Evolutionary conservation across 2,113 vertebrate species (phyloP).

Genomic region (Chrysochloris asiatica): DNA sequence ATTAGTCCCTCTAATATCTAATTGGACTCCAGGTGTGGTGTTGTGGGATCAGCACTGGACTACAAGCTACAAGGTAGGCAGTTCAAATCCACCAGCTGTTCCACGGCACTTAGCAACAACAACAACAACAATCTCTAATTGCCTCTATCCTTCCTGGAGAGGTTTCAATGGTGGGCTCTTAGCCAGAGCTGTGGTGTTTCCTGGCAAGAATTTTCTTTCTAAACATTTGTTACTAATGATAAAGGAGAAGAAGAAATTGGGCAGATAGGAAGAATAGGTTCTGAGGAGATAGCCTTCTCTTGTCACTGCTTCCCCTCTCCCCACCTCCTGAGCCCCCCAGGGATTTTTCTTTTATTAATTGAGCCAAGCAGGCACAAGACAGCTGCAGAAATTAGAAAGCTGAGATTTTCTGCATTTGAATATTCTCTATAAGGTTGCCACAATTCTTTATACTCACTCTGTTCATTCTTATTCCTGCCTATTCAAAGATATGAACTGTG

Average conservation of each 20-base stretch:
- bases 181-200: not conserved
- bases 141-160: not conserved
- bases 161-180: not conserved
- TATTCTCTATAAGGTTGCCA: not conserved
- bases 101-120: no score
- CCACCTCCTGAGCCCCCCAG: no score
- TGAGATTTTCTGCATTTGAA: not conserved
- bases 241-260: not conserved
- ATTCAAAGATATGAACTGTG: not conserved
- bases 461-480: conserved; percentile 39
- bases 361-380: not conserved
- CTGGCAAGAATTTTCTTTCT: not conserved
- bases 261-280: not conserved
- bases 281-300: not conserved
- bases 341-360: not conserved
- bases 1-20: not conserved
- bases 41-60: no score
- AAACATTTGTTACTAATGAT: not conserved
- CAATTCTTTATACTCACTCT: not conserved
- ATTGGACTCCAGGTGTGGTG: no score
- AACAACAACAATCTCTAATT: not conserved
- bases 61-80: no score
- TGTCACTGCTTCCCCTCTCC: not conserved
- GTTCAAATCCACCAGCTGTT: no score
- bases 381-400: not conserved